A percentile compares a stretch with the other conserved stretches of the same genome.
phyloP scores from a whole-genome alignment of 2,113 vertebrate species.

The Glaucidium brasilianum region DNA sequence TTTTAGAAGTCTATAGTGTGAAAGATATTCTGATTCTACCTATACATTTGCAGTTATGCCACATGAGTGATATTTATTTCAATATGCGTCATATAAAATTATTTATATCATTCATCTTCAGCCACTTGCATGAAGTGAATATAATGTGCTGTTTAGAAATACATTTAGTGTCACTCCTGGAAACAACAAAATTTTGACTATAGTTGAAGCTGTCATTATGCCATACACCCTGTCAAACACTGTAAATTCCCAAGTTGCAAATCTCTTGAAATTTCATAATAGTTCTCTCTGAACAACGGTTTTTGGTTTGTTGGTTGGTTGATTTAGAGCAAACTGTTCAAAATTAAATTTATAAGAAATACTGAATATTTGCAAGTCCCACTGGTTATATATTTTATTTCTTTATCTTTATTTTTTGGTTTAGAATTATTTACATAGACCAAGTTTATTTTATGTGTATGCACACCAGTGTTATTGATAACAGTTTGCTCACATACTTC shows the following conservation, averaged over 20 bases:
- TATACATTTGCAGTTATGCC: background rate
- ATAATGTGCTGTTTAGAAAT: background rate
- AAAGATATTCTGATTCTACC: background rate
- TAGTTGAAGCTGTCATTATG: slow-evolving; percentile 7
- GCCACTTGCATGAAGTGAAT: background rate
- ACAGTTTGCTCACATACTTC: slow-evolving; percentile 4
- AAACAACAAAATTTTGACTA: background rate
- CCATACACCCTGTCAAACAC: background rate
- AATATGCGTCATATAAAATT: background rate
- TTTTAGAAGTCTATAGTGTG: background rate
- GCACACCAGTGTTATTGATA: slow-evolving; percentile 23
- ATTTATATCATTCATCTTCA: background rate
- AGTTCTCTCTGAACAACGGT: background rate
- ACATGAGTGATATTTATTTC: background rate
- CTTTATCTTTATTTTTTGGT: rapidly evolving
- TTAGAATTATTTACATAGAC: background rate
- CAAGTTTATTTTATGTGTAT: background rate
- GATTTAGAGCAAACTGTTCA: background rate
- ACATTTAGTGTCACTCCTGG: background rate
- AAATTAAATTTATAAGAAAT: slow-evolving; percentile 13
- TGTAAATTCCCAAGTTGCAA: background rate
- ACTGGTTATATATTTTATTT: background rate
- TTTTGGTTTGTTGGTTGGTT: background rate
- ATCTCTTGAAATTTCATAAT: background rate
- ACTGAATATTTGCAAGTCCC: background rate